Evolutionary conservation across 2,113 vertebrate genomes (phyloP).

Genomic region (Podilymbus podiceps): DNA sequence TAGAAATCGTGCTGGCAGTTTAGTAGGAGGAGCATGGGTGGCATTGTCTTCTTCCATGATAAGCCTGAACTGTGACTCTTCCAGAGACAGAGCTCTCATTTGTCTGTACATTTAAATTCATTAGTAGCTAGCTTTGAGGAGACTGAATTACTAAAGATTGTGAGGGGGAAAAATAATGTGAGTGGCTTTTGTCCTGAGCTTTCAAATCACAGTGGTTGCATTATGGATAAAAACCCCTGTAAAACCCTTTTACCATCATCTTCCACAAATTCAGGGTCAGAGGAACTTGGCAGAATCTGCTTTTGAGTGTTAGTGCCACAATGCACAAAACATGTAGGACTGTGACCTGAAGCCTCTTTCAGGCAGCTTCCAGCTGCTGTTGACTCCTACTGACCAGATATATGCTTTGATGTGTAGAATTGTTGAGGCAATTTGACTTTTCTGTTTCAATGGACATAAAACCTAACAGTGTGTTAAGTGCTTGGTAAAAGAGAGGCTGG

Average conservation of each 20-base stretch:
- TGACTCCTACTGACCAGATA: background rate
- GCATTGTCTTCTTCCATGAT: background rate
- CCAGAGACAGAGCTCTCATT: background rate
- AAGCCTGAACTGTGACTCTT: background rate
- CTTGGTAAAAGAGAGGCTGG: background rate
- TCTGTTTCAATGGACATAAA: background rate
- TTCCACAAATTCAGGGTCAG: background rate
- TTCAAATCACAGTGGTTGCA: background rate
- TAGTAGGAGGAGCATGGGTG: background rate
- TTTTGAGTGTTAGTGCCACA: background rate
- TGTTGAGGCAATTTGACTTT: background rate
- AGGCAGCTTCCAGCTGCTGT: background rate
- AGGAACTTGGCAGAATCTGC: background rate
- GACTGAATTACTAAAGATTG: background rate
- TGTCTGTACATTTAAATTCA: background rate
- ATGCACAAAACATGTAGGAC: background rate
- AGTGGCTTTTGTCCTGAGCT: background rate
- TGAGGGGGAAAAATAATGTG: accelerated
- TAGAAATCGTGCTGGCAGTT: background rate
- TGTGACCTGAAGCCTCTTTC: background rate
- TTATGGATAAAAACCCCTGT: background rate
- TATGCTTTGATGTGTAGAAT: conserved; percentile 19
- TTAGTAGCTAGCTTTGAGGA: background rate
- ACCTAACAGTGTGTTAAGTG: background rate
- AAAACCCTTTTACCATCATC: background rate